Base-by-base conservation (phyloP, 1,140 invertebrate species). In the Mycetomoellerius zeteki region DNA sequence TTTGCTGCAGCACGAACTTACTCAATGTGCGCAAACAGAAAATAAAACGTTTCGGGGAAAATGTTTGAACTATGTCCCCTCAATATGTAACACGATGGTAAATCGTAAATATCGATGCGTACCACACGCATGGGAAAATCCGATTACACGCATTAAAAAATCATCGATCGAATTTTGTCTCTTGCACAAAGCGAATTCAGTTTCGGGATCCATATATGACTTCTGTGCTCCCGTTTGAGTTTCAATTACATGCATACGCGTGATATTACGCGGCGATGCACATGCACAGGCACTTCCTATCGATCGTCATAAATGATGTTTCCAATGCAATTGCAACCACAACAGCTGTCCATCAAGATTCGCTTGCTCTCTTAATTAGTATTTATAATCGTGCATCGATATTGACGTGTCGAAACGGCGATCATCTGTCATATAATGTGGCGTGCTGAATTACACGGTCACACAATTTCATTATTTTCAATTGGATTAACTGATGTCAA, bases 131-230 rank as follows among this genome's bases (percentile, higher is more conserved):
- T 56, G 37, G 37, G n/a, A 14, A 60, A 84, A 84, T 75, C 80
- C 80, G 27, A 84, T 84, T 84, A 62, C 24, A 54, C 37, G 43
- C 89, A 86, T 91, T 71, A 93, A 94, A 93, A 92, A 94, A 91
- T 92, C 86, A 91, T 89, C 86, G 64, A 73, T 85, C 62, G 56
- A 58, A 56, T 60, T 72, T 75, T 85, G 69, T 72, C 54, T 88
- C 64, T 37, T 58, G 10, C 64, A 30, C 69, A 47, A n/a, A 56
- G 47, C 30, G 52, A 65, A 76, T 37, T 43, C 65, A 47, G 24
- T 82, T 82, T 58, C 24, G 24, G 27, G 19, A 84, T 54, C 8
- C 47, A 37, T 3, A 37, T 50, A 24, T 73, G 54, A 73, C 73
- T 75, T 62, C 54, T 84, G 21, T 58, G 47, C 27, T 60, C 30